A percentile compares a stretch with the other conserved stretches of the same genome.
These are phyloP conservation scores for Ochropleura leucogaster DNA, from an alignment of 2,888 invertebrate genomes.

Conservation along the genomic window DNA sequence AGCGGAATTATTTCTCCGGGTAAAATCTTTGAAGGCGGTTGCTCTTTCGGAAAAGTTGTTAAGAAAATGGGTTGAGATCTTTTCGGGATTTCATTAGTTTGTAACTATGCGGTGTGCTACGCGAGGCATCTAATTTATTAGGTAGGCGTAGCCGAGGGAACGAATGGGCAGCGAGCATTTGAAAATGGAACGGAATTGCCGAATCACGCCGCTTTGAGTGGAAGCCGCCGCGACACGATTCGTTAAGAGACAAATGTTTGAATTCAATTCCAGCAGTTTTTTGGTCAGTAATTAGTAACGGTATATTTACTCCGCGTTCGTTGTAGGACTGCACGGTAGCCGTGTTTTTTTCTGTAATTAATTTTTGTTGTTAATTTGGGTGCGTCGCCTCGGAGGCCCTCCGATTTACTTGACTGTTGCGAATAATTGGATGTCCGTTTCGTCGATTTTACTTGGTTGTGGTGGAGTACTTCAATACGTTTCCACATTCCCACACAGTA, in stretches of 20 bases:
- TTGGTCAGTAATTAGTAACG: constrained; percentile 86
- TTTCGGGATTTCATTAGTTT: constrained; percentile 90
- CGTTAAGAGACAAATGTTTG: constrained; percentile 91
- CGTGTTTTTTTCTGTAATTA: constrained; percentile 81
- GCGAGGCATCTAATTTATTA: constrained; percentile 89
- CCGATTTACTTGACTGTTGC: constrained; percentile 66
- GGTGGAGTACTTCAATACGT: constrained; percentile 52
- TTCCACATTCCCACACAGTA: constrained; percentile 79
- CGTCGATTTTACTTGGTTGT: constrained; percentile 28
- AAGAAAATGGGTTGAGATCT: constrained; percentile 91
- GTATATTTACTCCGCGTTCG: constrained; percentile 83
- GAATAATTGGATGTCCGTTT: constrained; percentile 55
- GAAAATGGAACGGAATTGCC: constrained; percentile 87
- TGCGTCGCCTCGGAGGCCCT: constrained; percentile 66
- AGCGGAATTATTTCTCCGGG: constrained; percentile 89
- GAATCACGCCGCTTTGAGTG: constrained; percentile 89
- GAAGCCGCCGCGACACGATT: constrained; percentile 88
- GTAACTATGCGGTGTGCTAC: constrained; percentile 89
- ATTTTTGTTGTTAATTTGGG: constrained; percentile 81
- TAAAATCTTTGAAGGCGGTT: constrained; percentile 90
- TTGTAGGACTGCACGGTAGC: constrained; percentile 82
- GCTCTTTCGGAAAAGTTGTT: constrained; percentile 90
- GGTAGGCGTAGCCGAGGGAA: constrained; percentile 89
- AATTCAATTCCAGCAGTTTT: constrained; percentile 89
- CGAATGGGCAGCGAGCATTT: constrained; percentile 90